These are phyloP conservation scores for Centropristis striata DNA, from an alignment of 2,113 vertebrate genomes.

Conservation along the genomic window DNA sequence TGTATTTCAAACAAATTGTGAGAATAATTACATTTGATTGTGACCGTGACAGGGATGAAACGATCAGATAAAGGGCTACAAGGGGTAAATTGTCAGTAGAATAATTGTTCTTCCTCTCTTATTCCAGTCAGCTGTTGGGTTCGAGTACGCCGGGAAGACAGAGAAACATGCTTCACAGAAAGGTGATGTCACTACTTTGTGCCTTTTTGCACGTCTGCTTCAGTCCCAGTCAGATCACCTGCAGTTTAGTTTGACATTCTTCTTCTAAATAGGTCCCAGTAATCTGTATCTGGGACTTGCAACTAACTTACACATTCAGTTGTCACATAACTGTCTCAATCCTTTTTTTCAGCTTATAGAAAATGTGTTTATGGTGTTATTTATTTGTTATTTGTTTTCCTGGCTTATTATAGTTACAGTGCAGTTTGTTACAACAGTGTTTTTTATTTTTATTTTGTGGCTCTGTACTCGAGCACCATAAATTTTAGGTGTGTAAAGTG, in stretches of 20 bases:
- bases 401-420: too few species aligned
- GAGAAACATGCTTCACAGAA: constrained; percentile 98
- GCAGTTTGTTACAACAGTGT: neutral
- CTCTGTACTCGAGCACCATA: neutral
- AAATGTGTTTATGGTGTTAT: neutral
- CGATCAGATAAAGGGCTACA: neutral
- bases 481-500: neutral
- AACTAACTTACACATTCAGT: neutral
- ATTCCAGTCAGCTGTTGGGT: constrained; percentile 96
- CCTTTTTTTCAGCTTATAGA: neutral
- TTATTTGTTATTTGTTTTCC: neutral
- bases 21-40: neutral
- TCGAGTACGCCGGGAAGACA: constrained; percentile 96
- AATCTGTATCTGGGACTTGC: neutral
- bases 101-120: constrained; percentile 22
- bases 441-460: neutral
- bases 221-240: neutral
- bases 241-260: neutral
- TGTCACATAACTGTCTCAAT: neutral
- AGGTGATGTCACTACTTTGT: constrained; percentile 85
- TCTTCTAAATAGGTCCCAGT: neutral
- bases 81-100: neutral
- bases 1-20: neutral
- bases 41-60: neutral
- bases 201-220: neutral